Percentiles rank a stretch among this genome's conserved stretches.
These are phyloP conservation scores for Drosophila fungiperda DNA, from an alignment of 2,888 invertebrate species.

Conservation along the genomic window DNA sequence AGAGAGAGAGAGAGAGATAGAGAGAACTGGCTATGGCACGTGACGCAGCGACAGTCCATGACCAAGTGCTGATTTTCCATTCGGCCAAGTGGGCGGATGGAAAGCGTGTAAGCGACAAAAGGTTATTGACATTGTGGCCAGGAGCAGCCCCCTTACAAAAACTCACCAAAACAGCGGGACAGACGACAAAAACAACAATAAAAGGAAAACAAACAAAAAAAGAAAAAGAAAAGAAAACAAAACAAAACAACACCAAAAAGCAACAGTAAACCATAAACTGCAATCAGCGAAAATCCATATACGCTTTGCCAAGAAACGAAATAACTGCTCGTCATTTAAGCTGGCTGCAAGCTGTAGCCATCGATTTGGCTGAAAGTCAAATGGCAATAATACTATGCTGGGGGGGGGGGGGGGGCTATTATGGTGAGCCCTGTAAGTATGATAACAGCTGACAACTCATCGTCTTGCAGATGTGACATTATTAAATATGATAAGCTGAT, in stretches of 20 bases:
- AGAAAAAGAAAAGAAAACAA: conserved; percentile 4
- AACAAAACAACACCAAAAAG: conserved; percentile 3
- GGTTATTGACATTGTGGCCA: conserved; percentile 76
- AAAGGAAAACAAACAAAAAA: conserved; percentile 43
- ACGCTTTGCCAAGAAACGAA: conserved; percentile 22
- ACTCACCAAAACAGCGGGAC: conserved; percentile 30
- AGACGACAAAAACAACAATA: conserved; percentile 55
- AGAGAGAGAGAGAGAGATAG: conserved; percentile 5
- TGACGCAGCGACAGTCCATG: conserved; percentile 79
- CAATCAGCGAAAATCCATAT: conserved; percentile 39
- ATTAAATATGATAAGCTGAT: conserved; percentile 1
- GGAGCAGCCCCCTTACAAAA: neutral
- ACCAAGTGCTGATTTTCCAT: conserved; percentile 79
- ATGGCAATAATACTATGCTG: neutral
- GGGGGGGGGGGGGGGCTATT: neutral
- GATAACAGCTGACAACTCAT: neutral
- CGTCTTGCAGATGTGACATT: neutral
- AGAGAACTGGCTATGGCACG: conserved; percentile 62
- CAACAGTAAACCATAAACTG: conserved; percentile 42
- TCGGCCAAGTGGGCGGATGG: conserved; percentile 43
- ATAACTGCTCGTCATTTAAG: neutral
- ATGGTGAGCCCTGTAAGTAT: neutral
- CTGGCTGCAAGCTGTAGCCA: conserved; percentile 13
- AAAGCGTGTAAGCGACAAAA: conserved; percentile 50
- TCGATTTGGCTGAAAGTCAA: conserved; percentile 6